Base-by-base conservation (phyloP, 2,888 invertebrate genomes). In the Oscheius myriophilus region DNA sequence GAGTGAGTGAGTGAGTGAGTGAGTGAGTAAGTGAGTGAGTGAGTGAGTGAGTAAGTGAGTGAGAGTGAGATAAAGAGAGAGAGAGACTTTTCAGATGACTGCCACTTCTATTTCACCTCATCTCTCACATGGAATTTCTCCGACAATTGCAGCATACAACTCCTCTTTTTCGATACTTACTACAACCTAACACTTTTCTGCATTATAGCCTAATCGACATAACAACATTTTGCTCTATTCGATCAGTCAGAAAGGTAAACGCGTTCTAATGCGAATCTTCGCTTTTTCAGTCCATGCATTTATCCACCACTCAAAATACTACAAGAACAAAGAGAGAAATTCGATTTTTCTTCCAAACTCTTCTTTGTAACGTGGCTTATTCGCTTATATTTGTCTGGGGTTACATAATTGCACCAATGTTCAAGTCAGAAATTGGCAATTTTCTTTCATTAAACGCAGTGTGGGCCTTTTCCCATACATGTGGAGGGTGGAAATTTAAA, bases 141-240 rank as follows among this genome's bases (percentile, higher is more conserved):
- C 33, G 49, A 45, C 26, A 61, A 45, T 1, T 45, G 61, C 33
- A n/a, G n/a, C 25, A 46, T 45, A 12, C 7, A 46, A 23, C n/a
- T 33, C 46, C 9, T 49, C 46, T 25, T 42, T 46, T n/a, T 61
- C 25, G 61, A 61, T 61, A 45, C 46, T 26, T 33, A 25, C 14
- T 61, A 61, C 61, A 61, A 61, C 25, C 26, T 61, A 7, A 25
- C 12, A 14, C 46, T 61, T 7, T 49, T 61, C 26, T 18, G 39
- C 26, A 16, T 61, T 12, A 21, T 23, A 1, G 46, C 46, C n/a
- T 23, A 3, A 25, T 46, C n/a, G 61, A 61, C 16, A 25, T 45
- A 7, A 12, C 46, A 7, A 61, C 49, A 23, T 33, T 11, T 18
- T 21, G 45, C 46, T 61, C 18, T 11, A 14, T 46, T 43, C n/a